These are phyloP conservation scores for Platichthys stellatus DNA, from an alignment of 2,113 vertebrate species.

Conservation along the genomic window DNA sequence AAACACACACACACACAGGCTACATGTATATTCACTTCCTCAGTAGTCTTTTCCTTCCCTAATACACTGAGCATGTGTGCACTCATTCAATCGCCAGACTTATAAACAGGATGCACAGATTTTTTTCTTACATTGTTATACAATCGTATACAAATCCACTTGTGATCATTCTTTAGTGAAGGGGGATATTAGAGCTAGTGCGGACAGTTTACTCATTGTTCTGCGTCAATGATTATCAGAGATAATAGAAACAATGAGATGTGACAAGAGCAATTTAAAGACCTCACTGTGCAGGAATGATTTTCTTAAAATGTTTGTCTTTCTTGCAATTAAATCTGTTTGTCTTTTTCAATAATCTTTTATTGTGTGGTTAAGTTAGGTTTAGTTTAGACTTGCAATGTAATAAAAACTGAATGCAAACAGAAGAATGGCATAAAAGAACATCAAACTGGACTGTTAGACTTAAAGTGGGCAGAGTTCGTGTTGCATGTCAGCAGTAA, in stretches of 20 bases:
- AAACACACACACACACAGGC: background rate
- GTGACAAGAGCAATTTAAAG: background rate
- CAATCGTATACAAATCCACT: background rate
- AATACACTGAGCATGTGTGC: background rate
- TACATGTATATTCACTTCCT: background rate
- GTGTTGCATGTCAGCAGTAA: background rate
- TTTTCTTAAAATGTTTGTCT: too few relatives aligned
- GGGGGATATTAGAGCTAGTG: background rate
- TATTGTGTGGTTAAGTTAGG: background rate
- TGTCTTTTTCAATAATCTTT: background rate
- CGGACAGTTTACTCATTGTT: background rate
- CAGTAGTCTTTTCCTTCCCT: background rate
- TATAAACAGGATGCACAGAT: too few relatives aligned
- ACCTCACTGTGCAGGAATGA: background rate
- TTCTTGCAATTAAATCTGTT: background rate
- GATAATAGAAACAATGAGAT: background rate
- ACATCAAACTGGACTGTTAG: background rate
- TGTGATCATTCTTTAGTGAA: background rate
- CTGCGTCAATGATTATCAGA: background rate
- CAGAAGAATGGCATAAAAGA: background rate
- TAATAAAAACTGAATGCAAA: too few relatives aligned
- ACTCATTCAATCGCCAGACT: background rate
- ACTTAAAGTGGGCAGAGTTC: background rate
- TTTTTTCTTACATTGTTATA: background rate
- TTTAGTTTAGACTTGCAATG: background rate